A percentile compares a stretch with the other conserved stretches of the same genome.
Evolutionary conservation across 2,888 invertebrate genomes (phyloP).

Genomic region (Carabus problematicus): DNA sequence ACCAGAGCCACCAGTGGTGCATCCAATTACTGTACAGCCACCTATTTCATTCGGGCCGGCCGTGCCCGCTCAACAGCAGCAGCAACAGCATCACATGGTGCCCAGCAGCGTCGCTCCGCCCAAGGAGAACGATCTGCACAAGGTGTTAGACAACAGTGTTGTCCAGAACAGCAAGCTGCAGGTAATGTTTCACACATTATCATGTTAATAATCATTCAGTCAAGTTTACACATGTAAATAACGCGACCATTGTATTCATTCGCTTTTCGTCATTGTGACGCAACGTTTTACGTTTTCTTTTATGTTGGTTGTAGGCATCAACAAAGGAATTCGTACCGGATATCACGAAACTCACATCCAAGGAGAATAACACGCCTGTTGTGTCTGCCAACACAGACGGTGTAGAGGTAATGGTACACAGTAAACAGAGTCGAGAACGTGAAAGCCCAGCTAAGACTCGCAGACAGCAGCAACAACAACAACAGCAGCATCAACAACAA

Average conservation of each 20-base stretch:
- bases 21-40: slow-evolving; percentile 31
- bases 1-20: slow-evolving; percentile 14
- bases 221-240: too few relatives aligned
- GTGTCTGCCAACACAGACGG: slow-evolving; percentile 76
- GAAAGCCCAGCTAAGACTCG: slow-evolving; percentile 57
- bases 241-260: neutral
- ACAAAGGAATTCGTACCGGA: slow-evolving; percentile 58
- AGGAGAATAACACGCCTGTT: slow-evolving; percentile 65
- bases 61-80: slow-evolving; percentile 38
- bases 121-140: slow-evolving; percentile 48
- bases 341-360: slow-evolving; percentile 50
- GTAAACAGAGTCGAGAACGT: slow-evolving; percentile 54
- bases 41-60: neutral
- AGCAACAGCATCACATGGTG: slow-evolving; percentile 41
- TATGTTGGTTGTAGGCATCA: slow-evolving; percentile 50
- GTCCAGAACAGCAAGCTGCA: slow-evolving; percentile 57
- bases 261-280: neutral
- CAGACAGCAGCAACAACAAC: slow-evolving; percentile 50
- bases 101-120: slow-evolving; percentile 34
- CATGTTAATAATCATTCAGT: slow-evolving; percentile 28
- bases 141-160: slow-evolving; percentile 50
- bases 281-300: neutral
- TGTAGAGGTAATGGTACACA: slow-evolving; percentile 68
- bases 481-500: slow-evolving; percentile 45
- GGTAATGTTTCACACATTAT: slow-evolving; percentile 49